Evolutionary conservation across 2,888 invertebrate genomes (phyloP).

Genomic region (Ypsolopha sequella): DNA sequence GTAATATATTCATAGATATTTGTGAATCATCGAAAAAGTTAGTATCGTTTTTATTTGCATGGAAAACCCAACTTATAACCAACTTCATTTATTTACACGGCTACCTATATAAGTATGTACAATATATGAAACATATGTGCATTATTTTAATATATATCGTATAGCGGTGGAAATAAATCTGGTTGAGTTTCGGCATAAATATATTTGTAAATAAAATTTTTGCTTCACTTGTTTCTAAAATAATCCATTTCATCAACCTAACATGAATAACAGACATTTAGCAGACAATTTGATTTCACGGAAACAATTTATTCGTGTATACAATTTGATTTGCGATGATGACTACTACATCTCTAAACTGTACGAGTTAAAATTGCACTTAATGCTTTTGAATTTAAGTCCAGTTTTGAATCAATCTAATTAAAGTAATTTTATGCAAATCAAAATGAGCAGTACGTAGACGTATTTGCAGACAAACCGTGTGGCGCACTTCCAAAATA

Average conservation of each 20-base stretch:
- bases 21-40: too few species aligned
- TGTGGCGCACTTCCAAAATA: constrained; percentile 28
- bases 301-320: constrained; percentile 14
- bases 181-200: too few species aligned
- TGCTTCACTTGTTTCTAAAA: neutral
- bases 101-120: too few species aligned
- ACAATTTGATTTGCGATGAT: constrained; percentile 26
- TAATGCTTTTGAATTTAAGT: neutral
- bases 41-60: too few species aligned
- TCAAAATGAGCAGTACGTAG: neutral
- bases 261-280: constrained; percentile 19
- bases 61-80: too few species aligned
- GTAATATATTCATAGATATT: too few species aligned
- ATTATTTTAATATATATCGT: too few species aligned
- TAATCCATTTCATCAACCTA: neutral
- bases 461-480: constrained; percentile 8
- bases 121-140: too few species aligned
- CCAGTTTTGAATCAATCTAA: neutral
- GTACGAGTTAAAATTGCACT: neutral
- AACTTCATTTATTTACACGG: too few species aligned
- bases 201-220: too few species aligned
- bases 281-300: constrained; percentile 23
- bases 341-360: constrained; percentile 11
- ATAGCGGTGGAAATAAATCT: too few species aligned
- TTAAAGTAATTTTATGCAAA: neutral